Base-by-base conservation (phyloP, 2,113 vertebrate genomes). In the Coracopsis vasa region DNA sequence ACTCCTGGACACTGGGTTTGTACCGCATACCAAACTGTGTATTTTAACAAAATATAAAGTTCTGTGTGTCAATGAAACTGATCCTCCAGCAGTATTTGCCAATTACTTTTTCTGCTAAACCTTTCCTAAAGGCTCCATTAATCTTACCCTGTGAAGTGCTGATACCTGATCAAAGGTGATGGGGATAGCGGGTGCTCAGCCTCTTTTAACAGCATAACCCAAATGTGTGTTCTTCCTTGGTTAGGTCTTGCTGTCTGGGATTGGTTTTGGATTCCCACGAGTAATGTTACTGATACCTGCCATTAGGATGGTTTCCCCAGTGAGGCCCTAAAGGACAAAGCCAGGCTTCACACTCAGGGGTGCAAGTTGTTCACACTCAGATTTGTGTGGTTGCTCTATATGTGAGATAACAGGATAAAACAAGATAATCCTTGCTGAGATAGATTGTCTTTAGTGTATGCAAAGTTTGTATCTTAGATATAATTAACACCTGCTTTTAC, bases 1-100 rank as follows among this genome's bases (percentile, higher is more conserved):
- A 48, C 8, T 4, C 4, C 20, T 73, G 17, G 62, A 13, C 6
- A 4, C 18, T 20, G 10, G 14, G 5, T 78, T 48, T 81, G 29
- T 75, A 60, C 33, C 5, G 18, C 0, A 1, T 50, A n/a, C 39
- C 3, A 8, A 12, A 60, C 0, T 3, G 2, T 24, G 13, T 58
- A 11, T 51, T 88, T 66, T 28, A 70, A 35, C 11, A 37, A 66
- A 53, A 70, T 5, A 37, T 31, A 13, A 58, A 64, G 27, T 23
- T 54, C 8, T 53, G 1, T 23, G 0, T 54, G 28, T 53, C 28
- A 44, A 6, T 33, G 7, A 42, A 85, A 75, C 44, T 31, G 16
- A 58, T 61, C 8, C 28, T 80, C 13, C 8, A 23, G 7, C 28
- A 41, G 16, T 44, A 48, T 81, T 79, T 81, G 16, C 44, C 28